Conservation (phyloP, 2,113 vertebrate genomes). For the Dasyurus viverrinus region DNA sequence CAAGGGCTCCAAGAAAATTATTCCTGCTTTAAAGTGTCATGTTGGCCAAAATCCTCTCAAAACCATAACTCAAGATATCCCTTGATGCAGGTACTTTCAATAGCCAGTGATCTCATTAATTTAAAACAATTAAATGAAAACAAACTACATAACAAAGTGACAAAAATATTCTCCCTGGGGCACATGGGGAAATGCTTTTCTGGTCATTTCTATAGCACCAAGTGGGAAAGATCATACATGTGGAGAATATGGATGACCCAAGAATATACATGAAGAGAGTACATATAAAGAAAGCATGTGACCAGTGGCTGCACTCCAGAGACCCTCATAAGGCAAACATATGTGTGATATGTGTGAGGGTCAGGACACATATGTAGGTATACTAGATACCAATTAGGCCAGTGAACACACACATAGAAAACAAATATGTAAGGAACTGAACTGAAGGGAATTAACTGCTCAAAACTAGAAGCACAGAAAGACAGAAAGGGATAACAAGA, state of each 20-base stretch:
- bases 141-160: not conserved
- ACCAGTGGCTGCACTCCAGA: not conserved
- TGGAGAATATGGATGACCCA: not conserved
- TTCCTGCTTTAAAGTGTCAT: not conserved
- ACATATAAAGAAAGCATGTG: not conserved
- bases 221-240: not conserved
- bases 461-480: not conserved
- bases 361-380: not conserved
- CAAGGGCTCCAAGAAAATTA: not conserved
- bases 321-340: not conserved
- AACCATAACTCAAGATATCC: not conserved
- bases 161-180: not conserved
- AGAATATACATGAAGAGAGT: not conserved
- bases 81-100: not conserved
- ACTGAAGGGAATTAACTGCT: not conserved
- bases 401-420: not conserved
- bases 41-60: not conserved
- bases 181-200: not conserved
- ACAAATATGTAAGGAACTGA: not conserved
- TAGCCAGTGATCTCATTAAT: not conserved
- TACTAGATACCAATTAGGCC: not conserved
- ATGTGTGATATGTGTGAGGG: not conserved
- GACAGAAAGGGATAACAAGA: not conserved
- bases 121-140: not conserved
- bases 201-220: not conserved